A percentile compares a stretch with the other conserved stretches of the same genome.
phyloP scores from a whole-genome alignment of 2,797 vertebrate genomes.

The Sebastes cheni region DNA sequence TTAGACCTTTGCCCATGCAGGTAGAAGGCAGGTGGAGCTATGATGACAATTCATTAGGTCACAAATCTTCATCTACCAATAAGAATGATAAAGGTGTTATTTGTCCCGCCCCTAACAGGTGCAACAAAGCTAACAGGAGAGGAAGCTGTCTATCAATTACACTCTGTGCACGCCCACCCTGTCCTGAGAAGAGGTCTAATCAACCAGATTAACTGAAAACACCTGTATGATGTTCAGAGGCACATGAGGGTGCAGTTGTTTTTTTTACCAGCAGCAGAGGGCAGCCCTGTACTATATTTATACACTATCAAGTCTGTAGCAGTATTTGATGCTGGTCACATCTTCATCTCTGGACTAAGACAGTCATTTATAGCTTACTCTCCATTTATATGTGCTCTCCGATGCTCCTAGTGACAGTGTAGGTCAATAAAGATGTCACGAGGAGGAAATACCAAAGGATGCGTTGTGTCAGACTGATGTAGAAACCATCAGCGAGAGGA shows the following conservation, averaged over 20 bases:
- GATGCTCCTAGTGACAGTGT: neutral
- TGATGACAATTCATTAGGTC: too few species aligned
- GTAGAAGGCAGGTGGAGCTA: too few species aligned
- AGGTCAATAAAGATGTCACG: conserved; percentile 22
- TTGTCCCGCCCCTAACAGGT: neutral
- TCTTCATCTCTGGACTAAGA: conserved; percentile 20
- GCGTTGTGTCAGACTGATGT: conserved; percentile 10
- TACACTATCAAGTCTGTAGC: neutral
- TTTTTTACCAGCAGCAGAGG: conserved; percentile 51
- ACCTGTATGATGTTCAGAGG: neutral
- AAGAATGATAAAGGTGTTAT: neutral
- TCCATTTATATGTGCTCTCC: neutral
- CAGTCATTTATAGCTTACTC: conserved; percentile 6
- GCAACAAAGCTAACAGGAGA: too few species aligned
- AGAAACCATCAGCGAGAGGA: conserved; percentile 10
- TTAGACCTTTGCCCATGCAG: too few species aligned
- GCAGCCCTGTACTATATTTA: conserved; percentile 35
- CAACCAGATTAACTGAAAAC: neutral
- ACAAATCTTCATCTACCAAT: neutral
- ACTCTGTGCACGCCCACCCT: too few species aligned
- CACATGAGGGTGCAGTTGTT: neutral
- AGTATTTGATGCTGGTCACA: conserved; percentile 35
- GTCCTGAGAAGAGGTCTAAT: neutral
- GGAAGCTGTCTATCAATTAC: neutral
- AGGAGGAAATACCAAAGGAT: neutral